Evolutionary conservation across 2,797 vertebrate species (phyloP).

Genomic region (Xenops minutus): DNA sequence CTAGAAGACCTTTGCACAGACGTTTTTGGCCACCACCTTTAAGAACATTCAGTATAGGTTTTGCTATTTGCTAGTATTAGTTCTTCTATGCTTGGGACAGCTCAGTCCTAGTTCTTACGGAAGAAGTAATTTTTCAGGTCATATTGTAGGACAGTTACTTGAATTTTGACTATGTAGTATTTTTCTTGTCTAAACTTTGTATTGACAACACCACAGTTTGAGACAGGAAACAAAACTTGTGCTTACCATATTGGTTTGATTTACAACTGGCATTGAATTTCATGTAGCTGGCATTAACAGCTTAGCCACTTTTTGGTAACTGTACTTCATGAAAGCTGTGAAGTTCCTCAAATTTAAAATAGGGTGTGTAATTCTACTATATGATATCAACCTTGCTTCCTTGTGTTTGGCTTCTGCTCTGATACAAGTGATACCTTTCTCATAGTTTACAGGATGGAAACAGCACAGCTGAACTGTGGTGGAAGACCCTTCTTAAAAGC

Average conservation of each 20-base stretch:
- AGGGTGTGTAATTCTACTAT: not conserved
- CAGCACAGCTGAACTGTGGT: not conserved
- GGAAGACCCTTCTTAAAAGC: not conserved
- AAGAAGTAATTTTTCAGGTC: not conserved
- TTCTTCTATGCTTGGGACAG: not conserved
- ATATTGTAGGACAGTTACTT: not conserved
- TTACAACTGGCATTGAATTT: not conserved
- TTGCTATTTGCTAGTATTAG: too few species aligned
- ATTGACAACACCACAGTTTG: not conserved
- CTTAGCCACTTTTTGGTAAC: not conserved
- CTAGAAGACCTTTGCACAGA: not conserved
- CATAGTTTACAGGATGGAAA: not conserved
- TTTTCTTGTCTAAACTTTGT: not conserved
- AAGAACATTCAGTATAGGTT: not conserved
- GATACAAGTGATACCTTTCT: not conserved
- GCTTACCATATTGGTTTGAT: not conserved
- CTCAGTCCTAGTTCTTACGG: not conserved
- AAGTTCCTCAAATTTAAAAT: not conserved
- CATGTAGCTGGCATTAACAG: not conserved
- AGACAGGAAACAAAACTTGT: not conserved
- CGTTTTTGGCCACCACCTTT: not conserved
- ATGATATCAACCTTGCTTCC: not conserved
- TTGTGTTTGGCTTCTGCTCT: not conserved
- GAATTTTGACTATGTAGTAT: not conserved
- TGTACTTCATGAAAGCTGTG: not conserved